Evolutionary conservation across 2,888 invertebrate species (phyloP), one percentile per base, ranked within the genome.

Genomic region (Flabesymbios commensalis): DNA sequence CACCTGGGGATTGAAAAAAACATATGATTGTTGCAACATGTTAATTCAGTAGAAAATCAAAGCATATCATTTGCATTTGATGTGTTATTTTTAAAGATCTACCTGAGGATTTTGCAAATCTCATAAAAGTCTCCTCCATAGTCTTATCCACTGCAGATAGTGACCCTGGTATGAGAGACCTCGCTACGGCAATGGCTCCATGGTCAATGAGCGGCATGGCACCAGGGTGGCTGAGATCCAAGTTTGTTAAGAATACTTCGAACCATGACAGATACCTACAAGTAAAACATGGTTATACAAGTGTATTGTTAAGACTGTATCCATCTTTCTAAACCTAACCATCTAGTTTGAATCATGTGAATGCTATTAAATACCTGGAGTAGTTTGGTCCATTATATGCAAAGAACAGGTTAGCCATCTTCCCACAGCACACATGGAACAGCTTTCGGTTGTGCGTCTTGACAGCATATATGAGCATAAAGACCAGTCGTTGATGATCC

Each of bases 111-210:
- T n/a, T n/a, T n/a, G n/a, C n/a, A n/a, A n/a, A n/a, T n/a, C 36
- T 17, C 65, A 61, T 65, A 47, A 65, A 65, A 7, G 65, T 63
- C 36, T 63, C 65, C 33, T 63, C 60, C 26, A 65, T 68, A 3
- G 64, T 57, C 47, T 57, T 57, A 47, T 57, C 57, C n/a, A 57
- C 57, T 47, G 28, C 57, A 47, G 31, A 19, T n/a, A n/a, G 47
- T n/a, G 4, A 19, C 4, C 57, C 47, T 17, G 57, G 45, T 4
- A 57, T 47, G 19, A 57, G 32, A 14, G 45, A 55, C 26, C 55
- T 5, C 24, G 55, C 47, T 28, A 47, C 47, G 14, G 31, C 32
- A 24, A 57, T 32, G 3, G 57, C 31, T 19, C 47, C 57, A 7
- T n/a, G 29, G 3, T 28, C 48, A 7, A 57, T 7, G 4, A 57